Evolutionary conservation across 2,797 vertebrate species (phyloP), one percentile per base, ranked within the genome.

Genomic region (Oreochromis mossambicus): DNA sequence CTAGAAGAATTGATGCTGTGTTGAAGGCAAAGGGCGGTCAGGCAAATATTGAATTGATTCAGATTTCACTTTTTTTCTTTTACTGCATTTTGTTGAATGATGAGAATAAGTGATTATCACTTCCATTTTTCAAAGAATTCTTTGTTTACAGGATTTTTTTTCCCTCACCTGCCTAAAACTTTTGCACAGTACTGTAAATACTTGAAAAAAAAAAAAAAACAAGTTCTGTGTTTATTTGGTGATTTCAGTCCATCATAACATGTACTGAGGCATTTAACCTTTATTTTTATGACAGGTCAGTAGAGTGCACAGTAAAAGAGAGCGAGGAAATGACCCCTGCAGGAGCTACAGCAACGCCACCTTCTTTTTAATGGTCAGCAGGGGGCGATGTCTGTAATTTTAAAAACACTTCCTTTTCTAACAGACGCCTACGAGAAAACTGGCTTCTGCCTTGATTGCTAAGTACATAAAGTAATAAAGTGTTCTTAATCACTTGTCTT

Each of bases 1-100:
- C 73, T 34, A 0, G 9, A 34, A 61, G 29, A 0, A 7, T 19
- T 61, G 29, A 19, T 34, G 29, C 15, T 34, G 29, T 5, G 2
- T 54, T 58, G 19, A 58, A 58, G 56, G 8, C 56, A 58, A 19
- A 34, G 29, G 56, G 2, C 12, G 56, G 29, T 61, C 56, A 19
- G 29, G 1, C 29, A 61, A 61, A 61, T 34, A 7, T 2, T 61
- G 29, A 61, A 19, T 7, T 61, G 56, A 61, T 61, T 61, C 9
- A 7, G 17, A 61, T 61, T 34, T 34, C 9, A 19, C 17, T 34
- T 19, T 61, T 34, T 5, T 61, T 61, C 5, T 7, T 34, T 19
- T 29, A 34, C 17, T 4, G 56, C 56, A 34, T 61, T 61, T 61
- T 61, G 29, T 61, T 34, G 0, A 34, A 19, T 61, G 56, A 61